Base-by-base conservation (phyloP, 1,140 invertebrate species). In the Calliphora vicina region DNA sequence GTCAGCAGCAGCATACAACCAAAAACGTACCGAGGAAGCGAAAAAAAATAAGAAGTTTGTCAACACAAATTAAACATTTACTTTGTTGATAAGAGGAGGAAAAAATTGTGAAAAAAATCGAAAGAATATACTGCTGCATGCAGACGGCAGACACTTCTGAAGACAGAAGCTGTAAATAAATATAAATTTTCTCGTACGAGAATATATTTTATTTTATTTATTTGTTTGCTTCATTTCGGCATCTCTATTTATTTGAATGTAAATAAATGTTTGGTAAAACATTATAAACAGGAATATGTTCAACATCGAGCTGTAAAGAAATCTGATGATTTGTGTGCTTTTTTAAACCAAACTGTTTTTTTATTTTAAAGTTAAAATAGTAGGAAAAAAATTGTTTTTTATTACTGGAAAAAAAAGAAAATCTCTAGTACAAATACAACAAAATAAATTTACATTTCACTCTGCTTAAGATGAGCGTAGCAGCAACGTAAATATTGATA, bases 1-100 rank as follows among this genome's bases (percentile, higher is more conserved):
- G 61, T 9, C 17, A 67, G n/a, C 17, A 20, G 50, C 9, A 61
- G 17, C 9, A 67, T 10, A 25, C n/a, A 1, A 23, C 9, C 0
- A 12, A 23, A 15, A 15, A 57, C 15, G 15, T 57, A n/a, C n/a
- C 15, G 50, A 57, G 50, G 15, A 67, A 67, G n/a, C 25, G 25
- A 67, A 67, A 23, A 67, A 25, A 67, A 57, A 57, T 57, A 57
- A 67, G 61, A 67, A 67, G 61, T 67, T 67, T 67, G 61, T 67
- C 61, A 67, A 67, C 61, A 67, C 61, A 67, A 67, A 67, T 67
- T 67, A 67, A 67, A 67, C 61, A 67, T 67, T 67, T 67, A 67
- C n/a, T 67, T 67, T 67, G n/a, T 23, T 67, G 61, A 67, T 67
- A 67, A 67, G 61, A 20, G 20, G 61, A 25, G 23, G 8, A 5